Percentiles rank a stretch among this genome's conserved stretches.
phyloP scores from a whole-genome alignment of 92 coral and sea anemone genomes.

The Scolanthus callimorphus region DNA sequence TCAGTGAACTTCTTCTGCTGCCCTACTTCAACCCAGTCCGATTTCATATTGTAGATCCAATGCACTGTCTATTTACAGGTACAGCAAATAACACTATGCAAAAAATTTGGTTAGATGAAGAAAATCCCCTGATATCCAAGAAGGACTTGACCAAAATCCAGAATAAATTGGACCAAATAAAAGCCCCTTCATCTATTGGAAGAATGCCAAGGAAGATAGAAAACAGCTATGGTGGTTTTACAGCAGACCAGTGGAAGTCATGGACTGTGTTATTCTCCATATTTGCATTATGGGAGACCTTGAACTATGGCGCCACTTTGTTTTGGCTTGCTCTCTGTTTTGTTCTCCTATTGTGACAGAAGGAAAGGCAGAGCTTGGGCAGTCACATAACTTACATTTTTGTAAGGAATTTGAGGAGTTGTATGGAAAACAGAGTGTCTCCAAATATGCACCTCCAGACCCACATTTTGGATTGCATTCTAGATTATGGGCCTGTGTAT shows the following conservation, averaged over 20 bases:
- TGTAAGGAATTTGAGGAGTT: constrained; percentile 19
- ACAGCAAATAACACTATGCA: constrained; percentile 51
- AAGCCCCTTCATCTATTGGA: too few species aligned
- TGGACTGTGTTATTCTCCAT: too few species aligned
- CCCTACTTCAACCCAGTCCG: constrained; percentile 43
- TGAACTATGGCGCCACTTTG: constrained; percentile 51
- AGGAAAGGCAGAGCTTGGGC: constrained; percentile 22
- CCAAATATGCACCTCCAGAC: too few species aligned
- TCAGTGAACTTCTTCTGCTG: too few species aligned
- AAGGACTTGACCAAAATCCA: constrained; percentile 33
- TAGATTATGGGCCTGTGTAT: too few species aligned
- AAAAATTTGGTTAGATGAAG: too few species aligned
- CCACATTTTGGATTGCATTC: too few species aligned
- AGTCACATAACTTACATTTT: constrained; percentile 17
- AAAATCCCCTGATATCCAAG: constrained; percentile 5
- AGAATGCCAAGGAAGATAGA: too few species aligned
- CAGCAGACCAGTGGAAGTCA: too few species aligned
- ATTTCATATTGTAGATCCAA: constrained; percentile 31
- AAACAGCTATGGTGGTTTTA: too few species aligned
- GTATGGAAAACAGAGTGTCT: constrained; percentile 45
- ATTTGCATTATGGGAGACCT: too few species aligned
- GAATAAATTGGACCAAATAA: constrained; percentile 34
- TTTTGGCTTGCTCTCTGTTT: constrained; percentile 33
- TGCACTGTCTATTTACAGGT: too few species aligned
- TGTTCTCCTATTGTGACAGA: constrained; percentile 32